Base-by-base conservation (phyloP, 2,113 vertebrate genomes). In the Semicossyphus pulcher region DNA sequence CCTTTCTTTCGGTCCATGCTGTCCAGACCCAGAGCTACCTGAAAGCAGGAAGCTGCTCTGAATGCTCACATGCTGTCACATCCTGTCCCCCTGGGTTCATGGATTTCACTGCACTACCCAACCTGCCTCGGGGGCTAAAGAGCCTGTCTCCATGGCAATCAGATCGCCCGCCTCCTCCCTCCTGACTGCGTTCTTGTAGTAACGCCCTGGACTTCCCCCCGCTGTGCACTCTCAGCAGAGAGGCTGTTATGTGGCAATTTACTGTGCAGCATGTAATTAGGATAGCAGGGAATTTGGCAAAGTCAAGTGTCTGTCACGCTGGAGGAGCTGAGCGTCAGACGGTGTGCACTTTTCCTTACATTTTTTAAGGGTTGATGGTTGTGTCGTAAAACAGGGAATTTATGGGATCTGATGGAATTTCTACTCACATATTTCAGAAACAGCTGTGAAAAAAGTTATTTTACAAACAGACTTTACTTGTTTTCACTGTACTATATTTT, bases 181-280 rank as follows among this genome's bases (percentile, higher is more conserved):
- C 2, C 62, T 67, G 54, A 41, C 63, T 74, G n/a, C 4, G 20
- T 54, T 60, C 48, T 29, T 71, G 48, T 6, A 47, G 78, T 66
- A 61, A 68, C 52, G 5, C 89, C 76, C 68, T 81, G 76, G 67
- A 82, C 78, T 80, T 61, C 77, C 86, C 80, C 60, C 74, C 25
- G 34, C 62, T 49, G 48, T 53, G 48, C 18, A 14, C 49, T 57
- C 73, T 68, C 70, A 86, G 79, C 80, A 89, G 85, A 79, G 44
- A 34, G 51, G 58, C 78, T 67, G 59, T 86, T 86, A 83, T 60
- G 53, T 59, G 23, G 74, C 60, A 80, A 69, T 76, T 84, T 78
- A 29, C 56, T 72, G n/a, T 76, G 56, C 34, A 81, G 72, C 54
- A 3, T 89, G 76, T 83, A 78, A 88, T 91, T 84, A 85, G 64